These are phyloP conservation scores for Drepana arcuata DNA, from an alignment of 1,140 invertebrate species.

Conservation along the genomic window DNA sequence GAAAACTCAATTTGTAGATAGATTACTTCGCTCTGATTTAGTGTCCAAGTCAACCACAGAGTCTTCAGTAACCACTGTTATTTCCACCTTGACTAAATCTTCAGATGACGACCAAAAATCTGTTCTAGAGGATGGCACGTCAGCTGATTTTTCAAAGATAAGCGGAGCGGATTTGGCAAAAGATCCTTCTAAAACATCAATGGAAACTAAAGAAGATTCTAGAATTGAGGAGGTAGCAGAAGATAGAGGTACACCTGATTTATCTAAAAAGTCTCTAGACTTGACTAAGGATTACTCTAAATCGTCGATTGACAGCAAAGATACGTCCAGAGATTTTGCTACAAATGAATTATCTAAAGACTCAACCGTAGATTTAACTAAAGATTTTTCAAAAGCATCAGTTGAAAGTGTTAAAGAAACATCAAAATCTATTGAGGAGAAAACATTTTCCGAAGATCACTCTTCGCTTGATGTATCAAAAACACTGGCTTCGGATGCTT, in stretches of 20 bases:
- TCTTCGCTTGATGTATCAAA: constrained; percentile 60
- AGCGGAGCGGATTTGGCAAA: constrained; percentile 59
- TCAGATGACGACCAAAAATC: constrained; percentile 63
- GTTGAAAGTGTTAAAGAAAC: constrained; percentile 61
- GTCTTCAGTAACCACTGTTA: constrained; percentile 58
- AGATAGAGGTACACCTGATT: constrained; percentile 53
- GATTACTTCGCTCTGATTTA: constrained; percentile 42
- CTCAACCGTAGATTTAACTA: constrained; percentile 57
- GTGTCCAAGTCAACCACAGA: constrained; percentile 62
- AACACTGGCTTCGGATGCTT: constrained; percentile 58
- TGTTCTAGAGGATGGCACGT: constrained; percentile 56
- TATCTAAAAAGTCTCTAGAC: constrained; percentile 62
- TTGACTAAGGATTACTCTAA: constrained; percentile 65
- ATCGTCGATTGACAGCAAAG: constrained; percentile 65
- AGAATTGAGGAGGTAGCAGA: constrained; percentile 47
- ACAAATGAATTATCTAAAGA: constrained; percentile 65
- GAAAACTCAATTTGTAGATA: constrained; percentile 47
- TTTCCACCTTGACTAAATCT: constrained; percentile 60
- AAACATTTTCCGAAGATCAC: constrained; percentile 64
- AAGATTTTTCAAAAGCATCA: constrained; percentile 60
- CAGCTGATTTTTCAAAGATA: constrained; percentile 58
- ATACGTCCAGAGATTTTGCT: constrained; percentile 65
- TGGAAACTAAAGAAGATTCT: constrained; percentile 54
- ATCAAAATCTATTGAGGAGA: constrained; percentile 60
- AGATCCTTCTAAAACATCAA: constrained; percentile 57